Base-by-base conservation (phyloP, 2,113 vertebrate genomes). In the Microcebus murinus region DNA sequence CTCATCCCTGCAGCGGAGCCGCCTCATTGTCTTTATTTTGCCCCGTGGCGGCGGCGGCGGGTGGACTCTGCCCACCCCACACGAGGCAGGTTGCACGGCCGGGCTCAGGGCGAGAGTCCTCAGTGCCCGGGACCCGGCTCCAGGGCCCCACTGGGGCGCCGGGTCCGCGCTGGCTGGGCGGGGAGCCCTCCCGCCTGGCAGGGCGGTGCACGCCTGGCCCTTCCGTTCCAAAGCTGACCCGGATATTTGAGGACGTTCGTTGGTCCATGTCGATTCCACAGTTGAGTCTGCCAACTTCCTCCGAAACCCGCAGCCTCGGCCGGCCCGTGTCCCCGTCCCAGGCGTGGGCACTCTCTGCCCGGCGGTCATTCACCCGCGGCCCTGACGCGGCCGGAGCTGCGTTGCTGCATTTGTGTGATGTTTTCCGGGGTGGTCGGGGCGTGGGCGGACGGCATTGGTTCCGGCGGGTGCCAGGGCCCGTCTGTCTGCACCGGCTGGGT, bases 331-430 rank as follows among this genome's bases (percentile, higher is more conserved):
- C 61, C 27, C 15, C 4, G 14, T 12, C 8, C 18, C 20, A 25
- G 29, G 15, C 0, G 0, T 3, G 42, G 67, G 17, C 34, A 11
- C 14, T 50, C 29, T 52, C n/a, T 0, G 1, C 36, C 1, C 5
- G 48, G 87, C 6, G 15, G 67, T 68, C 29, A 15, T 18, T 29
- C 68, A 8, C 27, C 0, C 0, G 0, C 3, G 2, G 57, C 20
- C 17, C 3, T 4, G 59, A 39, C 1, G 1, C 80, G 7, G 39
- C 52, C 0, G 6, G 31, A 9, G 34, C 14, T n/a, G 25, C 1
- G 3, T 0, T 6, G 52, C 52, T 25, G 70, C 8, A 1, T 23
- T 34, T 57, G 1, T 8, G 20, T 3, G 36, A 45, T 1, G 0
- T 10, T 20, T 20, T 18, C 39, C 17, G 0, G 0, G 34, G 52